Evolutionary conservation across 2,113 vertebrate species (phyloP), one percentile per base, ranked within the genome.

Genomic region (Barbus barbus): DNA sequence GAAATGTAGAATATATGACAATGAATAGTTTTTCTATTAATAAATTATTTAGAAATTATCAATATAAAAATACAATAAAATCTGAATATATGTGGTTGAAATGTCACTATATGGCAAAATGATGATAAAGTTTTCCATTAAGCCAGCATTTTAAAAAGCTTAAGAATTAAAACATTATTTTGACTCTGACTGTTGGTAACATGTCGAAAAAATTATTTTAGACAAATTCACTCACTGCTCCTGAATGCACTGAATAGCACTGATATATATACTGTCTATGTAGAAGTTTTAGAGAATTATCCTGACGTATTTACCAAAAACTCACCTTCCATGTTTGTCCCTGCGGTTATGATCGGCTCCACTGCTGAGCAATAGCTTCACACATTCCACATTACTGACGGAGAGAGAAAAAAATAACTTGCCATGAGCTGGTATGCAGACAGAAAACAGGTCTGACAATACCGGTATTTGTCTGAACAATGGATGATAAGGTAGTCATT

Each of bases 361-460:
- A 24, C 96, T 97, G 94, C 95, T 97, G 92, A 98, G 96, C 81
- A 98, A 94, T 91, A 99, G 90, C 92, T 98, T 97, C 88, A 99
- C 96, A 92, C 98, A 99, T 90, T 99, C 97, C 90, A 99, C 96
- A 72, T 99, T 99, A 73, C 97, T 99, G 92, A 76, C 8, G 24
- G 28, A 69, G 9, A 67, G 28, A 81, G 58, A 79, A 8, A 22
- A 22, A 78, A 36, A 28, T 18, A 12, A 31, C 44, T 80, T 11
- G 56, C 53, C 53, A 24, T 78, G 22, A 78, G 33, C 33, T 24
- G 76, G 12, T 36, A 33, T 46, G 56, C 3, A 5, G 44, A 26
- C 46, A 63, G n/a, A 63, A 2, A 8, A 36, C 36, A 61, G 33
- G 13, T 78, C 36, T 18, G 33, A 61, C 75, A 78, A 22, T 33